Base-by-base conservation (phyloP, 2,888 invertebrate genomes). In the Vanessa cardui region DNA sequence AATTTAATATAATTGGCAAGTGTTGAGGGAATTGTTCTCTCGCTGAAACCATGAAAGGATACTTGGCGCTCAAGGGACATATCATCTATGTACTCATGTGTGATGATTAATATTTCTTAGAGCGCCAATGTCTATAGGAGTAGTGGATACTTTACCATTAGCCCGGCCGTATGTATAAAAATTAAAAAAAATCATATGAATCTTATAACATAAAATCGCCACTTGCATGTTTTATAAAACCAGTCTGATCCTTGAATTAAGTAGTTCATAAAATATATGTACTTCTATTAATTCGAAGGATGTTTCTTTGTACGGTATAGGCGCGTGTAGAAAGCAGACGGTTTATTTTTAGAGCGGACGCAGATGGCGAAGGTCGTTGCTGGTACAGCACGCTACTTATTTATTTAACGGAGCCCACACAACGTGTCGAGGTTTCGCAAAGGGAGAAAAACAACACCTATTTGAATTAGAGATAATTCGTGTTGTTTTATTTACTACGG, bases 301-400 rank as follows among this genome's bases (percentile, higher is more conserved):
- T 72, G 68, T 70, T 64, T 58, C 68, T 70, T 47, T 67, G 62
- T 62, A 67, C 66, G 39, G 62, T 39, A 61, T 66, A 62, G 52
- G 59, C 58, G 56, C 69, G 71, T 56, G 39, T 69, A 71, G 73
- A 74, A 70, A 72, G 63, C 70, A 78, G 80, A 69, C 62, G 62
- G 39, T 81, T 84, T 89, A 89, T 89, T 87, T 88, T 85, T 82
- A 84, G 84, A 83, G 75, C 81, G 82, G 81, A 82, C 87, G 78
- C 90, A 89, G 87, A 88, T 88, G 89, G 84, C 78, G 84, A 87
- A 88, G 88, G 89, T 84, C 86, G 85, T 78, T 81, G 80, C 82
- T 76, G 72, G 82, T 77, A 81, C 84, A 81, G 83, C 83, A 80
- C 80, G 79, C 80, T 83, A 82, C 84, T 87, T 88, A 89, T 86